Evolutionary conservation across 2,113 vertebrate species (phyloP), one percentile per base, ranked within the genome.

Genomic region (Hippocampus comes): DNA sequence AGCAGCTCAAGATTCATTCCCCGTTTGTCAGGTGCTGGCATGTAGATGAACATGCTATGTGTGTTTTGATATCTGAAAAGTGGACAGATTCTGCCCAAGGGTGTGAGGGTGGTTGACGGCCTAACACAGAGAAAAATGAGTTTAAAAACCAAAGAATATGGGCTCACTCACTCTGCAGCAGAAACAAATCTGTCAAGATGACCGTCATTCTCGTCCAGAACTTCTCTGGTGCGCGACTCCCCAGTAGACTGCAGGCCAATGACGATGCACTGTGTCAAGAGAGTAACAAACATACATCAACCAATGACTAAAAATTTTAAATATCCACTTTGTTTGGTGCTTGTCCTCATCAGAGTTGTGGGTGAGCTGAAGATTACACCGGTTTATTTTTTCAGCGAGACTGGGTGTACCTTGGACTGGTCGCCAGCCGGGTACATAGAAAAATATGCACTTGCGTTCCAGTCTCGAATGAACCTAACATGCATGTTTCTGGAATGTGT

Each of bases 221-320:
- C 97, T 68, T 99, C 97, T 63, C 97, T 92, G 63, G 97, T 99
- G 38, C 97, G 94, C 0, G 96, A 97, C 87, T 99, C 97, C 0
- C 97, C 97, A 0, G 96, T 99, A 42, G 97, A 99, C 93, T 99
- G 97, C 75, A 99, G 92, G 12, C 97, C 97, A 0, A 99, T 97
- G 65, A 99, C 97, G 0, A 99, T 91, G 14, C 97, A 98, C 97
- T 99, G 88, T 0, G 80, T 43, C 23, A 38, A 21, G 64, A 61
- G 15, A 53, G 10, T 18, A 53, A 72, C 18, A 18, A 68, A 67
- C 0, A 11, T 25, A 67, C 12, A 67, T 74, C 25, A 63, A n/a
- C 7, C 53, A 69, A 27, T 67, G 5, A 67, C 0, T 2, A 18
- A 42, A 34, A 2, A 6, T 63, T 15, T 34, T 18, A 21, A 30